A percentile compares a stretch with the other conserved stretches of the same genome.
phyloP scores from a whole-genome alignment of 2,113 vertebrate species.

The Muscicapa adusta region DNA sequence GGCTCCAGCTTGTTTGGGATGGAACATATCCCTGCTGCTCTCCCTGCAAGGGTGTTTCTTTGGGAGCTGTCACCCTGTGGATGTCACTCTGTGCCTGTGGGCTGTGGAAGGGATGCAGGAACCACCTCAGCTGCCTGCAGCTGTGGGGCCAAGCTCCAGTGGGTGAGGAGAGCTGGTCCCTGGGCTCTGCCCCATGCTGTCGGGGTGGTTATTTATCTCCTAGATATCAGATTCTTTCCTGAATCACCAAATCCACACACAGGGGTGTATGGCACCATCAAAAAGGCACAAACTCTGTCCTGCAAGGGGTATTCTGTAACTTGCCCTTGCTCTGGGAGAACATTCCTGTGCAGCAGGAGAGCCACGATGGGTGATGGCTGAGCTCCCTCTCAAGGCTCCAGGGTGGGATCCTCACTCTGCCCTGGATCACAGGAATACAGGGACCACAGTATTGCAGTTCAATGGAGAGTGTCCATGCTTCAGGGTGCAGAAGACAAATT shows the following conservation, averaged over 20 bases:
- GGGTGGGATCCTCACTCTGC: neutral
- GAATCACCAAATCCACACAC: neutral
- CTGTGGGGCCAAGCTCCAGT: neutral
- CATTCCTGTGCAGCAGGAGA: neutral
- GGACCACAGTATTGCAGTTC: neutral
- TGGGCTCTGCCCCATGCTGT: neutral
- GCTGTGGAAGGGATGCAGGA: neutral
- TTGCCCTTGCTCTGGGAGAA: neutral
- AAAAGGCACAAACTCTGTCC: rapidly evolving
- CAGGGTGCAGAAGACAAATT: neutral
- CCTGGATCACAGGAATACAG: rapidly evolving
- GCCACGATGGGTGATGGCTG: rapidly evolving
- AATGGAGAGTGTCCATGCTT: rapidly evolving
- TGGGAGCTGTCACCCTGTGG: neutral
- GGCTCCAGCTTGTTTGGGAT: rapidly evolving
- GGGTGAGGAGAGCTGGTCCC: neutral
- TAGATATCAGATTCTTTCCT: neutral
- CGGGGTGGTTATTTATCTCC: neutral
- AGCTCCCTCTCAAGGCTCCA: neutral
- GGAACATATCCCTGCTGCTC: neutral
- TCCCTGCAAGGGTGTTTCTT: neutral
- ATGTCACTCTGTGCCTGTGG: rapidly evolving
- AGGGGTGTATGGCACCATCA: rapidly evolving
- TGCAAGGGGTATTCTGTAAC: rapidly evolving
- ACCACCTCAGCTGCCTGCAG: neutral